Percentiles rank a stretch among this genome's conserved stretches.
These are phyloP conservation scores for Hirtodrosophila cameraria DNA, from an alignment of 2,888 invertebrate genomes.

Conservation along the genomic window DNA sequence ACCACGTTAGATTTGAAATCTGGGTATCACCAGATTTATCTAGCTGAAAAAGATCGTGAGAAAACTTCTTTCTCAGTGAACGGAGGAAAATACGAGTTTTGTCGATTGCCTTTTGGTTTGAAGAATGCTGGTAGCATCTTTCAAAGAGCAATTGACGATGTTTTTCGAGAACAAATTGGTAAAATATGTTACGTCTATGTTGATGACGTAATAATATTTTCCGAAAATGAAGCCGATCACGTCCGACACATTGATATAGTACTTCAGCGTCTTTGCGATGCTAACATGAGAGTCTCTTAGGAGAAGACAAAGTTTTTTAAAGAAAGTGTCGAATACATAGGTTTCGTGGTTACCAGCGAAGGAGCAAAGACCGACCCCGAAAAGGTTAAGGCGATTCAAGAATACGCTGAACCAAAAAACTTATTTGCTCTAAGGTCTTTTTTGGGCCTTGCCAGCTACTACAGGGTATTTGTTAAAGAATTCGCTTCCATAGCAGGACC, in stretches of 20 bases:
- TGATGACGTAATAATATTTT: conserved; percentile 5
- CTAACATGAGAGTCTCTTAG: conserved; percentile 1
- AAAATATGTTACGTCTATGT: too few species aligned
- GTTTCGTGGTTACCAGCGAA: not conserved
- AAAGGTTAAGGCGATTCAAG: not conserved
- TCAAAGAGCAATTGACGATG: conserved; percentile 3
- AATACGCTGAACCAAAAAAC: not conserved
- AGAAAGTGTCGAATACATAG: conserved; percentile 1
- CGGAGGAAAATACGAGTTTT: conserved; percentile 4
- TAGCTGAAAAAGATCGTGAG: not conserved
- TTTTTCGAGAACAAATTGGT: not conserved
- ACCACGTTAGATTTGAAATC: not conserved
- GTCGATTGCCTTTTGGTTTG: not conserved
- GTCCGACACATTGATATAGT: not conserved
- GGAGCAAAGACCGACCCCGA: not conserved
- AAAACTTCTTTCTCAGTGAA: conserved; percentile 1
- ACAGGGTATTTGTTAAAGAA: conserved; percentile 3
- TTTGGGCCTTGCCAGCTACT: not conserved
- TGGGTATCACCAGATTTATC: not conserved
- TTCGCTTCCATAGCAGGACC: conserved; percentile 2
- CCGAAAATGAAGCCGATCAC: not conserved
- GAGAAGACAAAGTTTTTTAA: conserved; percentile 1
- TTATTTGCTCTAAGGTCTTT: not conserved
- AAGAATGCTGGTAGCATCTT: conserved; percentile 8
- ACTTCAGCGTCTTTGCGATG: not conserved